Percentiles rank a stretch among this genome's conserved stretches.
phyloP scores from a whole-genome alignment of 2,797 vertebrate genomes.

The Paramormyrops hopkinsi region DNA sequence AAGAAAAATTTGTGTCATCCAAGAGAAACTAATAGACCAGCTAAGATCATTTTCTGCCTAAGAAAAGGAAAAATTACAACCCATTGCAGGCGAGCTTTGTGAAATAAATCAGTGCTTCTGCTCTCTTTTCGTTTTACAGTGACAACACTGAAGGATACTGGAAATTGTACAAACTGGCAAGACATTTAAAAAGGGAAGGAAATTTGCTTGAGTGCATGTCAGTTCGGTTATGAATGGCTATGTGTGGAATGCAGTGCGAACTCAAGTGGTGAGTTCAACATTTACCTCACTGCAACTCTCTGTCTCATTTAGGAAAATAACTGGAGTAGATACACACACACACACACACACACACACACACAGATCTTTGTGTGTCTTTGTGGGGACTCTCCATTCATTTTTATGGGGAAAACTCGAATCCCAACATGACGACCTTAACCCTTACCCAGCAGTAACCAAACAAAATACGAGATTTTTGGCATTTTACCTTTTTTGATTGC shows the following conservation, averaged over 20 bases:
- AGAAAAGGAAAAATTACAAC: background rate
- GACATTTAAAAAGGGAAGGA: background rate
- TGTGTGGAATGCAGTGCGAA: background rate
- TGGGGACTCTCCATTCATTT: background rate
- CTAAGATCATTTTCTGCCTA: background rate
- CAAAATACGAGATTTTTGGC: background rate
- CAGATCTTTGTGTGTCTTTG: background rate
- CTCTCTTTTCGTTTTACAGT: background rate
- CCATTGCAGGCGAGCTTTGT: background rate
- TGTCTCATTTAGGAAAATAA: background rate
- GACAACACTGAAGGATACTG: background rate
- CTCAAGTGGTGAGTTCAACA: slow-evolving; percentile 3
- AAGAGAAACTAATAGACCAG: background rate
- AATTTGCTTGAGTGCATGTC: background rate
- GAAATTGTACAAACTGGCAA: slow-evolving; percentile 2
- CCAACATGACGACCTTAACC: background rate
- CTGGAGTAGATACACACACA: background rate
- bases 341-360: background rate
- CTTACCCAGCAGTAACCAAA: background rate
- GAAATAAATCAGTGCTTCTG: background rate
- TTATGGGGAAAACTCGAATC: background rate
- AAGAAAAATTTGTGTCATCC: background rate
- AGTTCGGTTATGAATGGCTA: background rate
- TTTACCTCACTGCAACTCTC: background rate
- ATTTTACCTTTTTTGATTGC: background rate